Evolutionary conservation across 2,888 invertebrate genomes (phyloP).

Genomic region (Corythucha ciliata): DNA sequence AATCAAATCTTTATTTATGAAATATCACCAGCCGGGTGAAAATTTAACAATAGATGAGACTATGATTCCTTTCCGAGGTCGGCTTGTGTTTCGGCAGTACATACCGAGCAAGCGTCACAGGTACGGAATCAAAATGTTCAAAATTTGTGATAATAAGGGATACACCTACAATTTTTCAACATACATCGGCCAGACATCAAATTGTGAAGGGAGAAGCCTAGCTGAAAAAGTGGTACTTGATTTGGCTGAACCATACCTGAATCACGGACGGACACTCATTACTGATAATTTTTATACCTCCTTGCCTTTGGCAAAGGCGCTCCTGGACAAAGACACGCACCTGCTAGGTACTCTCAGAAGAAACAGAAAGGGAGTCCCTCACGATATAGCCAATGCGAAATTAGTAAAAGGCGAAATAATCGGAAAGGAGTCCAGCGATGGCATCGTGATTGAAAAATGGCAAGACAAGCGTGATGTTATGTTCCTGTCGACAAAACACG

Average conservation of each 20-base stretch:
- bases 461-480: conserved; percentile 18
- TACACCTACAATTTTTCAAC: conserved; percentile 3
- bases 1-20: background rate
- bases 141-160: conserved; percentile 11
- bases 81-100: conserved; percentile 17
- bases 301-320: conserved; percentile 21
- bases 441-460: conserved; percentile 18
- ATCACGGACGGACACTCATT: conserved; percentile 24
- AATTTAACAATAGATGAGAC: conserved; percentile 21
- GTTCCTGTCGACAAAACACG: conserved; percentile 18
- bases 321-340: conserved; percentile 9
- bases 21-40: conserved; percentile 5
- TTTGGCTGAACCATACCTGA: conserved; percentile 22
- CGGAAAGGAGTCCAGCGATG: background rate
- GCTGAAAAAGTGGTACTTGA: conserved; percentile 27
- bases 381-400: conserved; percentile 7
- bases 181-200: conserved; percentile 18
- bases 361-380: conserved; percentile 6
- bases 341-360: conserved; percentile 18
- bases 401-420: conserved; percentile 11
- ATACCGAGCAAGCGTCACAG: conserved; percentile 12
- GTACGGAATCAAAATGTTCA: conserved; percentile 19
- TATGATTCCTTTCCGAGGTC: conserved; percentile 18
- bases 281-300: conserved; percentile 32
- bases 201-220: conserved; percentile 6